Conservation (phyloP, 2,888 invertebrate species). For the Aelia acuminata region DNA sequence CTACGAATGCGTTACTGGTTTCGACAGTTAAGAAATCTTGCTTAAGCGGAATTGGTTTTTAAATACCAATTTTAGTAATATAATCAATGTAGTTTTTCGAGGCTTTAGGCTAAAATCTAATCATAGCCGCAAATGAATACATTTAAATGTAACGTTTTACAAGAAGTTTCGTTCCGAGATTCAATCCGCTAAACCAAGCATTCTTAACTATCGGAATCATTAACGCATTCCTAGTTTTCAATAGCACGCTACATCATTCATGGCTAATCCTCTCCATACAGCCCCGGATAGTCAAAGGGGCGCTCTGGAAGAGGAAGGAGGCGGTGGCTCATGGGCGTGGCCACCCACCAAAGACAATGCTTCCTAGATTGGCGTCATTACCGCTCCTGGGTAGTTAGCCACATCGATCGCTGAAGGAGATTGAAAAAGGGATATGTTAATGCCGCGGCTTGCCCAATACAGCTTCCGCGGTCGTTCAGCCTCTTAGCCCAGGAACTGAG, state of each 20-base stretch:
- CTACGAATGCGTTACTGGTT: no score
- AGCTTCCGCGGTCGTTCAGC: neutral
- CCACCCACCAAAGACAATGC: neutral
- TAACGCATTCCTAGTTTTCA: no score
- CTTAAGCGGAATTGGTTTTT: no score
- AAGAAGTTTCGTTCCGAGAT: no score
- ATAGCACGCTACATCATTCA: neutral
- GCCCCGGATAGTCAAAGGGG: neutral
- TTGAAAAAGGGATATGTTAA: constrained; percentile 38
- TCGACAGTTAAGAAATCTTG: neutral
- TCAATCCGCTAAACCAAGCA: neutral
- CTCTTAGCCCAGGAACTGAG: neutral
- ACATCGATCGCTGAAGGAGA: constrained; percentile 26
- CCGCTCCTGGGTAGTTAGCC: constrained; percentile 43
- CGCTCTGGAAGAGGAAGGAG: neutral
- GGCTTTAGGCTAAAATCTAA: no score
- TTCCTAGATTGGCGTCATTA: constrained; percentile 48
- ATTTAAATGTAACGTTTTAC: no score
- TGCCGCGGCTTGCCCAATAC: constrained; percentile 29
- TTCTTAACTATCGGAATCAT: neutral
- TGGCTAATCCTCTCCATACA: neutral
- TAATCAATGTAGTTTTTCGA: no score
- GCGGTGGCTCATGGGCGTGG: neutral
- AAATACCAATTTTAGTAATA: no score
- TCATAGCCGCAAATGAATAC: no score